A percentile compares a stretch with the other conserved stretches of the same genome.
These are phyloP conservation scores for Drosophila subpulchrella DNA, from an alignment of 1,140 invertebrate genomes.

Conservation along the genomic window DNA sequence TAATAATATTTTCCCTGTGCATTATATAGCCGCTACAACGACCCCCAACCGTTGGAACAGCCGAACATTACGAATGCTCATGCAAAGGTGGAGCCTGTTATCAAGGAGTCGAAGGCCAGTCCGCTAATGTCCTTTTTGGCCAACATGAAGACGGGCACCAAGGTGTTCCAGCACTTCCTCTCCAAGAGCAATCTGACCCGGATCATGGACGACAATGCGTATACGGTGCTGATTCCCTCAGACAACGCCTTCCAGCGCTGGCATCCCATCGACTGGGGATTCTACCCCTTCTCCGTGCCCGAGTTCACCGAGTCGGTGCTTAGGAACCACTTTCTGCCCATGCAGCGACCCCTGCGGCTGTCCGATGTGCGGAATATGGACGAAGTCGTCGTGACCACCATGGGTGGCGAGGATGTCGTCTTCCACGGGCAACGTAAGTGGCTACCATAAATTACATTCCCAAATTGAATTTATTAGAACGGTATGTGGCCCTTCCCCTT, in stretches of 20 bases:
- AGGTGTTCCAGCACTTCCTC: conserved; percentile 88
- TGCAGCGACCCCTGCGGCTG: conserved; percentile 85
- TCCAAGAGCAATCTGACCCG: conserved; percentile 87
- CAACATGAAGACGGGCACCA: conserved; percentile 87
- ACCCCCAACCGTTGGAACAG: conserved; percentile 83
- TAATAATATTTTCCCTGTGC: neutral
- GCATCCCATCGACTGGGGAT: conserved; percentile 89
- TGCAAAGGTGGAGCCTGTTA: conserved; percentile 80
- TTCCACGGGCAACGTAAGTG: conserved; percentile 86
- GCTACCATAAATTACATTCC: conserved; percentile 21
- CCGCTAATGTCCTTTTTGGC: conserved; percentile 87
- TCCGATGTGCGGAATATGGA: conserved; percentile 85
- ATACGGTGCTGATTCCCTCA: conserved; percentile 88
- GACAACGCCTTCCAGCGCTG: conserved; percentile 88
- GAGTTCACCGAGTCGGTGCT: conserved; percentile 88
- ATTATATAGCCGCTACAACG: conserved; percentile 74
- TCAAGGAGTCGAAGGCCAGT: conserved; percentile 86
- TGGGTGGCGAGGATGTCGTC: conserved; percentile 86
- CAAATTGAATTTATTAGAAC: conserved; percentile 40
- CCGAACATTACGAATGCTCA: conserved; percentile 79
- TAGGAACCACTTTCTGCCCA: conserved; percentile 87
- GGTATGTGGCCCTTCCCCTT: neutral
- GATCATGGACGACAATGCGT: conserved; percentile 86
- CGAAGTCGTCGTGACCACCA: conserved; percentile 85
- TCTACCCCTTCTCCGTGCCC: conserved; percentile 88